Evolutionary conservation across 2,113 vertebrate species (phyloP), one percentile per base, ranked within the genome.

Genomic region (Mustela lutreola): DNA sequence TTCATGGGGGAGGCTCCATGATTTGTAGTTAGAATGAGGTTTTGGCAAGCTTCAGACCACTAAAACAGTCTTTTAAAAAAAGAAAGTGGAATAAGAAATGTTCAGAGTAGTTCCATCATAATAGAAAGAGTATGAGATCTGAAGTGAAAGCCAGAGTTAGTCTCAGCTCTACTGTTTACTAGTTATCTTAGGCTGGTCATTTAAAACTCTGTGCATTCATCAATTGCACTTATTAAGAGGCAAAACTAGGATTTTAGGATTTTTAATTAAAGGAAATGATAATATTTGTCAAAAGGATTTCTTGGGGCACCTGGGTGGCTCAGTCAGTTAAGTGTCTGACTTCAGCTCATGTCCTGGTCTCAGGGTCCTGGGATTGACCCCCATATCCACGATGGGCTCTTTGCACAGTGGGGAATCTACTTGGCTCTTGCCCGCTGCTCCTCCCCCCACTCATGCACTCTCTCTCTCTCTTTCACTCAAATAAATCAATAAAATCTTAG

Each of bases 11-110:
- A 84, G 75, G 71, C 18, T 91, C 71, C 45, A 0, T 80, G 89
- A 93, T 95, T 93, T 98, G 97, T 83, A 75, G 85, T 96, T 67
- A 93, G 82, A 85, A 62, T 39, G 36, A 94, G 53, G 67, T 79
- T 98, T 97, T 94, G 96, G 96, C 92, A 97, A 96, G 94, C 92
- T 93, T 89, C 48, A 63, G 67, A 62, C 91, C 78, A 79, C 95
- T 79, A 91, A 93, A 97, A 86, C 48, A 71, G 93, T 58, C 88
- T 96, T 92, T 79, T 28, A 65, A 31, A 88, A 71, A 81, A 80
- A 83, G 63, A 81, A 94, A 97, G 92, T 78, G 60, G 50, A 93
- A 36, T 79, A 65, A 94, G 93, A 91, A 92, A 81, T 89, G 28
- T 71, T 93, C 50, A 33, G 91, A 88, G 84, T 70, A 31, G 26